Percentiles rank a stretch among this genome's conserved stretches.
phyloP scores from a whole-genome alignment of 2,797 vertebrate species.

The Alosa sapidissima region DNA sequence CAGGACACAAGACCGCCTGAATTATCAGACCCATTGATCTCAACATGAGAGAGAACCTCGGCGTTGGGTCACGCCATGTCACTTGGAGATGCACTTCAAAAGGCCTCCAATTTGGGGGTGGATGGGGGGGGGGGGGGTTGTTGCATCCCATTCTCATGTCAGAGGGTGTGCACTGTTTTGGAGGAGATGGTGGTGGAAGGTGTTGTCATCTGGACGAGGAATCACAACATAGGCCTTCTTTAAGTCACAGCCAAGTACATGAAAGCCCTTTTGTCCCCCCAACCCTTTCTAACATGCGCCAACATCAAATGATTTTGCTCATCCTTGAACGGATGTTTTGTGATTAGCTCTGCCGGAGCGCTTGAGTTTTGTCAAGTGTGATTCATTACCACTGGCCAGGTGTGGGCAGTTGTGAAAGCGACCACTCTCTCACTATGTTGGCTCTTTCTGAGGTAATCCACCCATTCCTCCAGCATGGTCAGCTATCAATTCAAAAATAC shows the following conservation, averaged over 20 bases:
- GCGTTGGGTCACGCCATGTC: constrained; percentile 2
- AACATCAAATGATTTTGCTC: constrained; percentile 10
- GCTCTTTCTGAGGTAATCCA: neutral
- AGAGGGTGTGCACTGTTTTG: neutral
- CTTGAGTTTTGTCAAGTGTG: neutral
- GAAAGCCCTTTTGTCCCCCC: neutral
- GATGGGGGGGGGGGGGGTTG: neutral
- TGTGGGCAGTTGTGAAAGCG: neutral
- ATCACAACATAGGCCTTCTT: constrained; percentile 4
- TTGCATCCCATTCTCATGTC: constrained; percentile 26
- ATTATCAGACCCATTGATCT: constrained; percentile 42
- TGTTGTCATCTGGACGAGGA: constrained; percentile 2
- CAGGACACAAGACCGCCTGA: constrained; percentile 26
- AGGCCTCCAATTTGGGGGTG: neutral
- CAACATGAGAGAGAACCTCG: constrained; percentile 11
- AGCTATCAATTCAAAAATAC: neutral
- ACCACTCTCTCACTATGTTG: neutral
- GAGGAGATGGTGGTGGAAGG: neutral
- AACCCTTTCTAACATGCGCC: neutral
- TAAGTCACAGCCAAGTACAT: constrained; percentile 2
- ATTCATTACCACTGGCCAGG: constrained; percentile 3
- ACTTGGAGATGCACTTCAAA: constrained; percentile 29
- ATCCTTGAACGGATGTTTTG: constrained; percentile 2
- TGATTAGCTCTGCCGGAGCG: neutral
- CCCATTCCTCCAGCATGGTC: neutral